Evolutionary conservation across 2,113 vertebrate species (phyloP).

Genomic region (Nyctibius bracteatus): DNA sequence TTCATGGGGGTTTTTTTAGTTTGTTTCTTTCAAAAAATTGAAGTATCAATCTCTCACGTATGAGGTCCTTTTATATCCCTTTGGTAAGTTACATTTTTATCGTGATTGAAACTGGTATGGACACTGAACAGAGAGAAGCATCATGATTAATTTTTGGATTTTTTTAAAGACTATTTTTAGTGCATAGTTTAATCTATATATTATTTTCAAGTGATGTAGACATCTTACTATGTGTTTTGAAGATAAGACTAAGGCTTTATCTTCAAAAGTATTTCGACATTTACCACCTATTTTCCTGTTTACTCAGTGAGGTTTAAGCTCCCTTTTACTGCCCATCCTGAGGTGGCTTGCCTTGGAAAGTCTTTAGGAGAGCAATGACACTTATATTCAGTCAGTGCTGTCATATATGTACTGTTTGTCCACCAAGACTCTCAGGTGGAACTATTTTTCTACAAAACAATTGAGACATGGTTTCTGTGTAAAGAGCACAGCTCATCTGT

Average conservation of each 20-base stretch:
- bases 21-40: not conserved
- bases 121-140: not conserved
- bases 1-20: not conserved
- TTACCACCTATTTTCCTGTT: not conserved
- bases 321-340: not conserved
- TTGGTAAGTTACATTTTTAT: not conserved
- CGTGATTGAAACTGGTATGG: not conserved
- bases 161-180: not conserved
- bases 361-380: not conserved
- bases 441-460: not conserved
- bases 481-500: not conserved
- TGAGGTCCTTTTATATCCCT: not conserved
- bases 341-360: not conserved
- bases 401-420: not conserved
- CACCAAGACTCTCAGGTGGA: not conserved
- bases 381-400: not conserved
- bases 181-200: not conserved
- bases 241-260: not conserved
- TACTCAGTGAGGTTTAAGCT: not conserved
- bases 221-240: not conserved
- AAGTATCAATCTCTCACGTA: not conserved
- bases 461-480: not conserved
- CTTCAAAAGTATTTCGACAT: not conserved
- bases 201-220: not conserved
- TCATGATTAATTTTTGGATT: not conserved